Percentiles rank a stretch among this genome's conserved stretches.
These are phyloP conservation scores for Ornithoptera alexandrae DNA, from an alignment of 2,888 invertebrate species.

Conservation along the genomic window DNA sequence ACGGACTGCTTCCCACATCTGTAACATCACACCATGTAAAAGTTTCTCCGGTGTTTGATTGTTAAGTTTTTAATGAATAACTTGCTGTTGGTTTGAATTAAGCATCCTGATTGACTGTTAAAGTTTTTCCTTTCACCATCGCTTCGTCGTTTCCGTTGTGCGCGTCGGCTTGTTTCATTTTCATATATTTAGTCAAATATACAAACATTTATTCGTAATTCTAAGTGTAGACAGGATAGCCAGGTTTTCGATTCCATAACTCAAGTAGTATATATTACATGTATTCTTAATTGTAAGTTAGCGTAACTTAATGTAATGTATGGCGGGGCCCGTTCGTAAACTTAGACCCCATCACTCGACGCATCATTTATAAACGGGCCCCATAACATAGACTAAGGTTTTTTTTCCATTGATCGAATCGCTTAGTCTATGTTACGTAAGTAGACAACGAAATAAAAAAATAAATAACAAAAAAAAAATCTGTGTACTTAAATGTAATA, in stretches of 20 bases:
- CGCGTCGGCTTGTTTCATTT: slow-evolving; percentile 59
- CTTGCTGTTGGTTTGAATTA: slow-evolving; percentile 77
- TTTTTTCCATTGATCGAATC: slow-evolving; percentile 31
- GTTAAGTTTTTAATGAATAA: slow-evolving; percentile 70
- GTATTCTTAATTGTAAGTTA: slow-evolving; percentile 69
- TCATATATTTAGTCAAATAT: slow-evolving; percentile 73
- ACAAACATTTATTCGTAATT: slow-evolving; percentile 68
- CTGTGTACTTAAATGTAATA: slow-evolving; percentile 71
- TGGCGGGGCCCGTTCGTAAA: slow-evolving; percentile 53
- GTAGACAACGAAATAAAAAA: slow-evolving; percentile 75
- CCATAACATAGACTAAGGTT: slow-evolving; percentile 47
- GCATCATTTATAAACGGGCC: slow-evolving; percentile 53
- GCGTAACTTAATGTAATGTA: slow-evolving; percentile 76
- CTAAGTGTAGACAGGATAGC: slow-evolving; percentile 78
- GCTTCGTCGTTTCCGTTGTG: slow-evolving; percentile 61
- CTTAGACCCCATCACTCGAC: slow-evolving; percentile 30
- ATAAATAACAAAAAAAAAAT: slow-evolving; percentile 69
- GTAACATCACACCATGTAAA: slow-evolving; percentile 29
- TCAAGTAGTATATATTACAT: slow-evolving; percentile 64
- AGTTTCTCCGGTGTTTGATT: slow-evolving; percentile 39
- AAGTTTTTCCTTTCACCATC: slow-evolving; percentile 52
- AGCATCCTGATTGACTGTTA: slow-evolving; percentile 76
- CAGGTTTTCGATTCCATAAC: slow-evolving; percentile 77
- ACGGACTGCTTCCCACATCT: slow-evolving; percentile 1
- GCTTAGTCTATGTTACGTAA: slow-evolving; percentile 54